Base-by-base conservation (phyloP, 1,140 invertebrate species). In the Maniola jurtina region DNA sequence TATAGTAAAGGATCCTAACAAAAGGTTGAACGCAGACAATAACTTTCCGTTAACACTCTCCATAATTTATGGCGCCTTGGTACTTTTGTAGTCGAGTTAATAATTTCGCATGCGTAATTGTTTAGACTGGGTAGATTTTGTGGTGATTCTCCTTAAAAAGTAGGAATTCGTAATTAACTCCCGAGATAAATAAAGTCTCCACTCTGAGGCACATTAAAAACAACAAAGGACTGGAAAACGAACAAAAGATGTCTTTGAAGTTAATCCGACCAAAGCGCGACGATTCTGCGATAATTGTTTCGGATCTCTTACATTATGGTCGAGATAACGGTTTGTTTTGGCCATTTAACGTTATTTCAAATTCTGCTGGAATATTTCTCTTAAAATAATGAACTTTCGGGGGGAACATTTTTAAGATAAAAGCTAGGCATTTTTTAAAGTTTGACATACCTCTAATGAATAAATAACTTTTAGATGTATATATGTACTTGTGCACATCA, bases 201-300 rank as follows among this genome's bases (percentile, higher is more conserved):
- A 67, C 62, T 73, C 66, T 62, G 60, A 68, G 61, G 69, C 63
- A 72, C 61, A 65, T 72, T 79, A 69, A 72, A 70, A 72, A 70
- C 62, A 68, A 68, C 68, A 72, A 74, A 76, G 69, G 75, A 66
- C 61, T 64, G 57, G 38, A 9, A 56, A 71, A 68, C 59, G 63
- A 70, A 78, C 72, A 73, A 76, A 80, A 69, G 69, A 57, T 58
- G 68, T 71, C 72, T 75, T 73, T 74, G 70, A 70, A 74, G 70
- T 76, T 70, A 71, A 79, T 75, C 71, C 70, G 45, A 67, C 64
- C 70, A 70, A 67, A 72, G 71, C 66, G 60, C 48, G 64, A 70
- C 68, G 61, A 66, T 77, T 72, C 62, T 58, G 70, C 61, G 61
- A 72, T 77, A 73, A 75, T 77, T 75, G 72, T 73, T 73, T 77